phyloP scores from a whole-genome alignment of 1,140 invertebrate genomes.

The Calliphora vicina region DNA sequence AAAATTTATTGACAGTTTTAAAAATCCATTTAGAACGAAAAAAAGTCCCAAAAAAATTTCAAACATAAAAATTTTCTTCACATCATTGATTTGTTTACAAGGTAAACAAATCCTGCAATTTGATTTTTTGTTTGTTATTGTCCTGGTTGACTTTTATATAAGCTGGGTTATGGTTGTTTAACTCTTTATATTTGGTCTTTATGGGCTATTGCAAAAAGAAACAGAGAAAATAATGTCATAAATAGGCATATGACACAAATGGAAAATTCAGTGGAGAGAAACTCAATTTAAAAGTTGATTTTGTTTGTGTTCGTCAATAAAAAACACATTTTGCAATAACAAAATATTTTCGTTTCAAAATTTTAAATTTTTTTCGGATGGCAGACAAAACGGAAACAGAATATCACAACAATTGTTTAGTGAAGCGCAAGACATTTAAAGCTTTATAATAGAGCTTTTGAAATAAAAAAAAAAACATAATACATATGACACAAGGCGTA shows the following conservation, averaged over 20 bases:
- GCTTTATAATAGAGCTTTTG: constrained; percentile 56
- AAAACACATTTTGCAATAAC: constrained; percentile 50
- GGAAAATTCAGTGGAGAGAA: neutral
- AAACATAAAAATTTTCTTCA: neutral
- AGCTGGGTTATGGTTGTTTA: neutral
- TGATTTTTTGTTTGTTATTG: neutral
- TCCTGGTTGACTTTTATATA: neutral
- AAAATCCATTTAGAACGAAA: neutral
- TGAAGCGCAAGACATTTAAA: constrained; percentile 52
- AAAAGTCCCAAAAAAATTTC: neutral
- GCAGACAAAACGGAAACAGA: constrained; percentile 33
- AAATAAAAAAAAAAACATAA: neutral
- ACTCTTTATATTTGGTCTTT: constrained; percentile 5
- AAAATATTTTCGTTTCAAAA: neutral
- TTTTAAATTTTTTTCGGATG: neutral
- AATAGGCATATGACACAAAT: neutral
- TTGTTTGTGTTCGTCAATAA: constrained; percentile 47
- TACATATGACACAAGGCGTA: neutral
- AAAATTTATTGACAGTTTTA: neutral
- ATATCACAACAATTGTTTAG: constrained; percentile 46
- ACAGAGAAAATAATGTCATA: neutral
- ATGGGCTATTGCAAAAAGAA: neutral
- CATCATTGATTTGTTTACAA: constrained; percentile 16
- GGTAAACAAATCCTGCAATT: neutral
- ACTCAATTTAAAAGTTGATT: neutral